Conservation (phyloP, 2,888 invertebrate genomes). For the Gibbula magus region DNA sequence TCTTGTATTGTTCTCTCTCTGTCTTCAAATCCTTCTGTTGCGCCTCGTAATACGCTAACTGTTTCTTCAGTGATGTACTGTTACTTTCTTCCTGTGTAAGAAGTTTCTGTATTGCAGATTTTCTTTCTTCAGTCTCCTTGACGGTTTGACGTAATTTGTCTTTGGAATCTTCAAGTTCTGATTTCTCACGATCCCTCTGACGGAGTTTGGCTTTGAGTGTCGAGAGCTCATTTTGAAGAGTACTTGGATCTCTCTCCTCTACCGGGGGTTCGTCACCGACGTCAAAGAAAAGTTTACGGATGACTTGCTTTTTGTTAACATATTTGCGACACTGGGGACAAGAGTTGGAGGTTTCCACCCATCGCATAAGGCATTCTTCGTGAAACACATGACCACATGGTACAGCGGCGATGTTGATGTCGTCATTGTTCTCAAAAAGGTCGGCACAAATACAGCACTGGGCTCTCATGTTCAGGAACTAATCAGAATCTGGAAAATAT, state of each 20-base stretch:
- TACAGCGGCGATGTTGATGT: constrained; percentile 50
- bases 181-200: constrained; percentile 25
- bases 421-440: constrained; percentile 59
- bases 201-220: constrained; percentile 50
- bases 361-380: constrained; percentile 62
- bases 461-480: constrained; percentile 57
- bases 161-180: constrained; percentile 37
- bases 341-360: constrained; percentile 58
- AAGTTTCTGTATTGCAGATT: constrained; percentile 31
- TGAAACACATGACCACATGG: constrained; percentile 72
- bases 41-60: constrained; percentile 52
- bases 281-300: constrained; percentile 64
- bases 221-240: constrained; percentile 57
- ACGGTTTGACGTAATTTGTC: constrained; percentile 39
- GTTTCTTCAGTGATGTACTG: constrained; percentile 47
- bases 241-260: constrained; percentile 47
- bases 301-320: constrained; percentile 44
- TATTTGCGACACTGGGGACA: constrained; percentile 70
- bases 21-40: constrained; percentile 53
- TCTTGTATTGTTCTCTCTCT: constrained; percentile 55
- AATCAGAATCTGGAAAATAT: background rate
- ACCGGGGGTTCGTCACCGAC: constrained; percentile 44
- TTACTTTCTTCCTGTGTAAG: constrained; percentile 52
- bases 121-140: constrained; percentile 37
- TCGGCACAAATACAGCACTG: constrained; percentile 71